These are phyloP conservation scores for Tichodroma muraria DNA, from an alignment of 2,113 vertebrate genomes.

Conservation along the genomic window DNA sequence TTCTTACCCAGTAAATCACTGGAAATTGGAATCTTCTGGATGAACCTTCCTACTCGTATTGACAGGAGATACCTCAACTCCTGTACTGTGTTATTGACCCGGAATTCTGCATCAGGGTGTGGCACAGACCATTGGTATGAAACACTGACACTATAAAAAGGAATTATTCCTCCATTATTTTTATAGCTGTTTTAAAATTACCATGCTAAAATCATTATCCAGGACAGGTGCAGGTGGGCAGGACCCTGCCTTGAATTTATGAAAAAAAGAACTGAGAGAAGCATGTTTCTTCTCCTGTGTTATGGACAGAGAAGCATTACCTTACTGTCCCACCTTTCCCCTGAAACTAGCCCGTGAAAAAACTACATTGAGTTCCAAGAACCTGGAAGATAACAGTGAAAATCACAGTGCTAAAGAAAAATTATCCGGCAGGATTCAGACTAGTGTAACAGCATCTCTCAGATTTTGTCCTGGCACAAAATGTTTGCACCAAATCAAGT, in stretches of 20 bases:
- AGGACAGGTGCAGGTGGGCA: background rate
- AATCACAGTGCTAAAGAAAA: background rate
- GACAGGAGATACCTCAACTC: background rate
- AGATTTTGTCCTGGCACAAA: background rate
- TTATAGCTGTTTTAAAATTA: background rate
- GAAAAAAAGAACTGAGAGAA: background rate
- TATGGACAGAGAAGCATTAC: background rate
- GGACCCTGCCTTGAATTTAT: background rate
- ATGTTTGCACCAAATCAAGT: background rate
- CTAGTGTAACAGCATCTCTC: background rate
- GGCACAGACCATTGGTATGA: background rate
- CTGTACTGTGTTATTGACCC: background rate
- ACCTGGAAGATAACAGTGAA: background rate
- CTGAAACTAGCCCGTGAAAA: background rate
- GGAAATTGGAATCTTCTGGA: background rate
- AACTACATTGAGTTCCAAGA: background rate
- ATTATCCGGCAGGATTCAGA: background rate
- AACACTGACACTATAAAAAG: background rate
- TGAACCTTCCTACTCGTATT: background rate
- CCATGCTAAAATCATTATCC: background rate
- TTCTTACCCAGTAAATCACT: background rate
- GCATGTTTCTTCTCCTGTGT: background rate
- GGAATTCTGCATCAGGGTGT: background rate
- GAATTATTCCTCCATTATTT: background rate
- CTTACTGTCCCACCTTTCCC: background rate